phyloP scores from a whole-genome alignment of 35 echinoderm and acorn worm genomes.

The Stichopus chloronotus region DNA sequence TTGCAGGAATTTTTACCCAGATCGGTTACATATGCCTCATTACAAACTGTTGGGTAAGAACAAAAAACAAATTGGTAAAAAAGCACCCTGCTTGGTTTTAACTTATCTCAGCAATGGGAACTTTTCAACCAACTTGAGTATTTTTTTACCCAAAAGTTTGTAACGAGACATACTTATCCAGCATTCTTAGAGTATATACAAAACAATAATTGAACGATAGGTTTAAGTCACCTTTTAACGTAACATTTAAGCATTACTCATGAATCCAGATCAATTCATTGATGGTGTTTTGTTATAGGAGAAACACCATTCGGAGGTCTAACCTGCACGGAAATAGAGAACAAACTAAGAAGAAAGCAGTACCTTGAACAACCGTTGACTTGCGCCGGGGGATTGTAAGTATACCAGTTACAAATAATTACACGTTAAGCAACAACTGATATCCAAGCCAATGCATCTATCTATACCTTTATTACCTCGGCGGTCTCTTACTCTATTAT shows the following conservation, averaged over 20 bases:
- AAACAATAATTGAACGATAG: not conserved
- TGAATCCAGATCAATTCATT: no score
- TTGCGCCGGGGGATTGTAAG: conserved; percentile 27
- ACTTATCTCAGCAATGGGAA: not conserved
- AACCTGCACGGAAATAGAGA: conserved; percentile 22
- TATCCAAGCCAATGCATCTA: no score
- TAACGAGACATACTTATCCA: not conserved
- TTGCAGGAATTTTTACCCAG: no score
- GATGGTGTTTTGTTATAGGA: no score
- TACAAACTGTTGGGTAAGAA: no score
- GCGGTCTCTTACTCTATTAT: not conserved
- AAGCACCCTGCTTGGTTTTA: no score
- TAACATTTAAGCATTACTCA: no score
- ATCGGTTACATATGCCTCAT: no score
- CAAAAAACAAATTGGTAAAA: no score
- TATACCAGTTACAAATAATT: not conserved
- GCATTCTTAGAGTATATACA: not conserved
- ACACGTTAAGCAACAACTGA: no score
- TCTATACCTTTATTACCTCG: not conserved
- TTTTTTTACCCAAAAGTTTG: not conserved
- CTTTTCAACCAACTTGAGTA: not conserved
- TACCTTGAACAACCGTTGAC: conserved; percentile 23
- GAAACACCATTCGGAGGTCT: conserved; percentile 32
- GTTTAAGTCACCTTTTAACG: not conserved
- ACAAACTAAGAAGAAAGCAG: conserved; percentile 6